Evolutionary conservation across 2,113 vertebrate species (phyloP).

Genomic region (Microtus pennsylvanicus): DNA sequence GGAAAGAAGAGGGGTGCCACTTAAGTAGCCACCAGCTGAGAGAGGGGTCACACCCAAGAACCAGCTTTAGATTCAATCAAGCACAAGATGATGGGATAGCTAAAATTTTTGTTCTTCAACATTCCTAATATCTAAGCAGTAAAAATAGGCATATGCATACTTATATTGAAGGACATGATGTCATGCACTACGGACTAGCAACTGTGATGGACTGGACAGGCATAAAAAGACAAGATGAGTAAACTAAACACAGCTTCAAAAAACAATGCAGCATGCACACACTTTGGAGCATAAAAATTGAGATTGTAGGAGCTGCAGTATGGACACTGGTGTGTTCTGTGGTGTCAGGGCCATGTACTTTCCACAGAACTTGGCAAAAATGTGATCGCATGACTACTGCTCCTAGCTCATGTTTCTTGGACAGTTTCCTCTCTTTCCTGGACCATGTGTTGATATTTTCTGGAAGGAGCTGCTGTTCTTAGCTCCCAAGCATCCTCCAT

Average conservation of each 20-base stretch:
- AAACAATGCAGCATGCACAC: accelerated
- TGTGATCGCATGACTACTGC: too few species aligned
- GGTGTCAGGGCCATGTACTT: not conserved
- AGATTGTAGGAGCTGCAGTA: not conserved
- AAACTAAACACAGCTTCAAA: not conserved
- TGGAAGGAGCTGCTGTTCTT: not conserved
- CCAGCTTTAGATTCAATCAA: accelerated
- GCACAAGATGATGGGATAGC: too few species aligned
- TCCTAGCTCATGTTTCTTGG: not conserved
- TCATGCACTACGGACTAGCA: accelerated
- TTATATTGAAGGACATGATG: too few species aligned
- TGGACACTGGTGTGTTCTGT: not conserved
- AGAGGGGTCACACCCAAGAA: accelerated
- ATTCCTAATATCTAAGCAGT: not conserved
- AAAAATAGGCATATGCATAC: not conserved
- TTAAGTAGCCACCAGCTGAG: not conserved
- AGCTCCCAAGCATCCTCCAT: not conserved
- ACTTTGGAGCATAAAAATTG: accelerated
- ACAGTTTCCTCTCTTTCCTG: not conserved
- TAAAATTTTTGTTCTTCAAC: not conserved
- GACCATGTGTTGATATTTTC: not conserved
- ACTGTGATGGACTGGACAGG: too few species aligned
- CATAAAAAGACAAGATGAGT: too few species aligned
- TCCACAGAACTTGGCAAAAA: not conserved
- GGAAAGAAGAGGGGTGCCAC: accelerated